Base-by-base conservation (phyloP, 1,140 invertebrate species). In the Nilaparvata lugens region DNA sequence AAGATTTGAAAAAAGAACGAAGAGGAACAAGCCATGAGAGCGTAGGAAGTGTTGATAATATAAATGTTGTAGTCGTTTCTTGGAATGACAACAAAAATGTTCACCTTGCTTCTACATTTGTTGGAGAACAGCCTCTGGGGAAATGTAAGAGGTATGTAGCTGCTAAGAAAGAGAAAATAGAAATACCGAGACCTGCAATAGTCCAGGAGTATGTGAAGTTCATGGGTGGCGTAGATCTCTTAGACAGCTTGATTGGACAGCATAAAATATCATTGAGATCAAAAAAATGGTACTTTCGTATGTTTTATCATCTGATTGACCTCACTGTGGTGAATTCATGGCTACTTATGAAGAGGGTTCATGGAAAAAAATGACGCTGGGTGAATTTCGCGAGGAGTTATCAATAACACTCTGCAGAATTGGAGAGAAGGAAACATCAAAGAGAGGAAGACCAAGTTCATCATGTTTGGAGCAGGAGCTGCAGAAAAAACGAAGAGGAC, bases 201-300 rank as follows among this genome's bases (percentile, higher is more conserved):
- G n/a, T n/a, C n/a, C n/a, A n/a, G n/a, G n/a, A n/a, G n/a, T n/a
- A n/a, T n/a, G n/a, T n/a, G n/a, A n/a, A n/a, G n/a, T n/a, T 75
- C 65, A 78, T 78, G 76, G 76, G 74, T 52, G 73, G 73, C 31
- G 75, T 77, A 18, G 72, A 77, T 63, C 63, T 74, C 52, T 68
- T 70, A 60, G 73, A 76, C 64, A 71, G 65, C 48, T 65, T 75
- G 35, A 70, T 77, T 61, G 71, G 70, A 18, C 66, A 71, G 48
- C 75, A 78, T 67, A 65, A 69, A 64, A 72, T 74, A 28, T 64
- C 58, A 63, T 68, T 74, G 28, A 74, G 71, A 70, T 72, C 67
- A 61, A 68, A 69, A 65, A 71, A 75, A 65, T 76, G 72, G 71
- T 71, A 73, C 60, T 63, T 72, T 14, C 55, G 72, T 60, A 65